These are phyloP conservation scores for Danionella cerebrum DNA, from an alignment of 2,113 vertebrate genomes.

Conservation along the genomic window DNA sequence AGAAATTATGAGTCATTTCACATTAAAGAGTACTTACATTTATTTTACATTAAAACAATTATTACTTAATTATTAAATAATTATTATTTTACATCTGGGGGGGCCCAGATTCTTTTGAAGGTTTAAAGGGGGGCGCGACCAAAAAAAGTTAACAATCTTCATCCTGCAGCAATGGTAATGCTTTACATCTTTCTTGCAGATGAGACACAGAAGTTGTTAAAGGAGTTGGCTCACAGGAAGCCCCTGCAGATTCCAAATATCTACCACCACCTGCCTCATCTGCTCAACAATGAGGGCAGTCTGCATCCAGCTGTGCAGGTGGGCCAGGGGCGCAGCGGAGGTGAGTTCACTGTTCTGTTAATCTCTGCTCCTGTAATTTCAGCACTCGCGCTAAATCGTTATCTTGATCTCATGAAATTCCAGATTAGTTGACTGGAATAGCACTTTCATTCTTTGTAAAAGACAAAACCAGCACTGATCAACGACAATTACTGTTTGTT, in stretches of 20 bases:
- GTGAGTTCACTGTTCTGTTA: conserved; percentile 56
- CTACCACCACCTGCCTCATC: conserved; percentile 97
- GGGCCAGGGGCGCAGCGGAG: conserved; percentile 87
- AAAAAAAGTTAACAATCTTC: no score
- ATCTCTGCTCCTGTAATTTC: not conserved
- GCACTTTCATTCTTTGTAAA: not conserved
- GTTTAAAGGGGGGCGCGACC: no score
- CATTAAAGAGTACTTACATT: no score
- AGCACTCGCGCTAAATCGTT: not conserved
- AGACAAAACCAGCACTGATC: no score
- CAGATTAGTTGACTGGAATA: not conserved
- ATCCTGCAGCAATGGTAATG: no score
- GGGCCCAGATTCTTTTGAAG: no score
- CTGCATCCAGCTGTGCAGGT: conserved; percentile 91
- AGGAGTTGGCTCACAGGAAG: conserved; percentile 85
- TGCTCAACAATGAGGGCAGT: conserved; percentile 92
- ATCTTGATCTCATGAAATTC: not conserved
- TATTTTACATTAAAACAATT: no score
- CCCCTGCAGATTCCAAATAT: conserved; percentile 96
- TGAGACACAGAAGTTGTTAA: conserved; percentile 89
- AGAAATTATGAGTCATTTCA: no score
- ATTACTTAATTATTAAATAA: no score
- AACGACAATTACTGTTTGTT: not conserved
- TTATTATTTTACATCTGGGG: no score
- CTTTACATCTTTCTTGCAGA: conserved; percentile 75